Evolutionary conservation across 30 jellyfish, hydroid and myxozoan species (phyloP).

Genomic region (Aurelia aurita): DNA sequence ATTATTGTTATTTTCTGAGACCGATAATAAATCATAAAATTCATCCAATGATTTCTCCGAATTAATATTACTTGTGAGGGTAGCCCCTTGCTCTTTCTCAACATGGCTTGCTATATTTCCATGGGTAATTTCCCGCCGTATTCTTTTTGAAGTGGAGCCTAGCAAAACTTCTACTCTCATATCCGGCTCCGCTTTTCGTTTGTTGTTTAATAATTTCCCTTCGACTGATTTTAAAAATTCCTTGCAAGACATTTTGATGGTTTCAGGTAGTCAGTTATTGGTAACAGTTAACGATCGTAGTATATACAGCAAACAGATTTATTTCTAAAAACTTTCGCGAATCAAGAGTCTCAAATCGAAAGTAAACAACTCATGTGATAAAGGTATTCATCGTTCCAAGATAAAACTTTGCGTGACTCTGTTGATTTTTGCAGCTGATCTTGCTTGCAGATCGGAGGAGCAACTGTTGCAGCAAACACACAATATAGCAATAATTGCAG

Average conservation of each 20-base stretch:
- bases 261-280: background rate
- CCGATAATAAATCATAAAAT: background rate
- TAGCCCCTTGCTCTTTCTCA: background rate
- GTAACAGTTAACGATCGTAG: too few species aligned
- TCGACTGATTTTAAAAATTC: slow-evolving; percentile 71
- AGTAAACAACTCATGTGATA: too few species aligned
- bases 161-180: slow-evolving; percentile 85
- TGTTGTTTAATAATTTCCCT: slow-evolving; percentile 58
- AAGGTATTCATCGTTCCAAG: too few species aligned
- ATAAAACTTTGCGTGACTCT: too few species aligned
- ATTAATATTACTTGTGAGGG: background rate
- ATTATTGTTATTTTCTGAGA: slow-evolving; percentile 13
- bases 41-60: slow-evolving; percentile 8
- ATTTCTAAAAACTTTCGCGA: too few species aligned
- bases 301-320: too few species aligned
- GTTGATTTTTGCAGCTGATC: too few species aligned
- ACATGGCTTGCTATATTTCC: background rate
- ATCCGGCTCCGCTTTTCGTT: slow-evolving; percentile 87
- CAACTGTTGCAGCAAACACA: too few species aligned
- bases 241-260: slow-evolving; percentile 50
- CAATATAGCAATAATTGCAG: too few species aligned
- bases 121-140: slow-evolving; percentile 60
- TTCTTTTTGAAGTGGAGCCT: slow-evolving; percentile 84
- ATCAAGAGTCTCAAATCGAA: too few species aligned
- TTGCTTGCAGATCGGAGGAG: too few species aligned